Percentiles rank a stretch among this genome's conserved stretches.
These are phyloP conservation scores for Mythimna lalbum DNA, from an alignment of 2,888 invertebrate species.

Conservation along the genomic window DNA sequence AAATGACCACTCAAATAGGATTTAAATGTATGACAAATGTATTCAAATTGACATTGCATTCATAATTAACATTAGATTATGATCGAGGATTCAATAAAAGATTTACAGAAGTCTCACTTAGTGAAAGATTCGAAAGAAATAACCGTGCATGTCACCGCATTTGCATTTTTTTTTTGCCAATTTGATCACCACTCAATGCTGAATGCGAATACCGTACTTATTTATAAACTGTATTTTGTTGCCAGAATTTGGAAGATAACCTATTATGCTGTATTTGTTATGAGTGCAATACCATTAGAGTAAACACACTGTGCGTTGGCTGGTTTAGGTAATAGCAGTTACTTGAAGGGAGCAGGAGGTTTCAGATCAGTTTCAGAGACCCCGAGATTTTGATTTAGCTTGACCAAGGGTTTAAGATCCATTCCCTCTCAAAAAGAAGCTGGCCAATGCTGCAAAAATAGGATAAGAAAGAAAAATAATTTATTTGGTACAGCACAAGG, in stretches of 20 bases:
- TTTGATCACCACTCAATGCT: too few relatives aligned
- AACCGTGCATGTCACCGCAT: background rate
- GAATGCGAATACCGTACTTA: too few relatives aligned
- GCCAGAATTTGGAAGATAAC: too few relatives aligned
- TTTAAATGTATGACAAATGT: slow-evolving; percentile 32
- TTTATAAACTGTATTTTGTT: too few relatives aligned
- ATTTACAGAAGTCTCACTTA: slow-evolving; percentile 27
- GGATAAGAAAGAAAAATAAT: too few relatives aligned
- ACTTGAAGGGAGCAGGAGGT: too few relatives aligned
- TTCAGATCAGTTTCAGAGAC: too few relatives aligned
- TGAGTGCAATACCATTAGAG: background rate
- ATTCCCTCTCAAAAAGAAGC: too few relatives aligned
- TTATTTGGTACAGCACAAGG: too few relatives aligned
- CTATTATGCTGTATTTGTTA: background rate
- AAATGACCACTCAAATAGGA: slow-evolving; percentile 15
- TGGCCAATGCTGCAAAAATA: too few relatives aligned
- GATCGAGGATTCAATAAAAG: background rate
- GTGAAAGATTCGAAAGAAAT: background rate
- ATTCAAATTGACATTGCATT: slow-evolving; percentile 41
- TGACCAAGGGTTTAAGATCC: too few relatives aligned
- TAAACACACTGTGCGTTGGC: background rate
- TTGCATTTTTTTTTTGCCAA: background rate
- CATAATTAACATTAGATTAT: slow-evolving; percentile 46
- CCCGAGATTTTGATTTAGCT: too few relatives aligned
- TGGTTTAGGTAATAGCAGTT: background rate